Conservation (phyloP, 2,888 invertebrate species). For the Luffia ferchaultella region DNA sequence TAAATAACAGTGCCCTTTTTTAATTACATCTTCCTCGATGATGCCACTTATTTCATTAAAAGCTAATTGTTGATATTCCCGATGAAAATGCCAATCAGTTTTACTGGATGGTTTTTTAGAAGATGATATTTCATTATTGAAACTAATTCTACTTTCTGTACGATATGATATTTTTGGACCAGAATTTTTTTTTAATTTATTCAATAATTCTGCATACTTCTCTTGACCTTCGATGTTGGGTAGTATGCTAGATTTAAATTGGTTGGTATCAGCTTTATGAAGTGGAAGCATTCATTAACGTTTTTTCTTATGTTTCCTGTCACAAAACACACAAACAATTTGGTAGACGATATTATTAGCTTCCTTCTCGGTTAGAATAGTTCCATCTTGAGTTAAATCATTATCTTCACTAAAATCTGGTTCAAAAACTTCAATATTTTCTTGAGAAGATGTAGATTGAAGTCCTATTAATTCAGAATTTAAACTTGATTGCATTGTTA, state of each 20-base stretch:
- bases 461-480: background rate
- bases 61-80: background rate
- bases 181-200: background rate
- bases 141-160: background rate
- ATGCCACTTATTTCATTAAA: background rate
- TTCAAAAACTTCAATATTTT: conserved; percentile 1
- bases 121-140: conserved; percentile 1
- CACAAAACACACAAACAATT: conserved; percentile 1
- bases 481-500: background rate
- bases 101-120: conserved; percentile 1
- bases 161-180: background rate
- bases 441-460: background rate
- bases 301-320: conserved; percentile 1
- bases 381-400: background rate
- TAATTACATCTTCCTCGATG: conserved; percentile 1
- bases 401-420: conserved; percentile 1
- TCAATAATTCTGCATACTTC: background rate
- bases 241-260: conserved; percentile 1
- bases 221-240: conserved; percentile 1
- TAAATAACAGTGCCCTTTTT: conserved; percentile 1
- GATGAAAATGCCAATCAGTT: conserved; percentile 1
- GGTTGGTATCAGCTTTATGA: conserved; percentile 1
- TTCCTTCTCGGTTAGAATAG: background rate
- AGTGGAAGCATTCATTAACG: background rate
- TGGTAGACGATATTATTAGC: background rate